Evolutionary conservation across 1,140 invertebrate species (phyloP).

Genomic region (Platorchestia sp.): DNA sequence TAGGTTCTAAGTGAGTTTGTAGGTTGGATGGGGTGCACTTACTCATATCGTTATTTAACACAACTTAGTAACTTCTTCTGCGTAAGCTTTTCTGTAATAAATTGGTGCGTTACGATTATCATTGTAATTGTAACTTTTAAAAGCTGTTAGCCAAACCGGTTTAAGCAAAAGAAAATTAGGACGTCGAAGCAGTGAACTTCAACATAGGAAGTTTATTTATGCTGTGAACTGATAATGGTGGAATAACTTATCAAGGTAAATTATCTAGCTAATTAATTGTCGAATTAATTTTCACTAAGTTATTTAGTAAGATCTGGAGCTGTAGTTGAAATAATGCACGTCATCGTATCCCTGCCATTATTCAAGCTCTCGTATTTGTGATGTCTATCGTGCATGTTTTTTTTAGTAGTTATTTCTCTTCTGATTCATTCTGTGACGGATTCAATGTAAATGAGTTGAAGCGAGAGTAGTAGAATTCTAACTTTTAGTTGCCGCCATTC

Average conservation of each 20-base stretch:
- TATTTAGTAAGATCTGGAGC: not conserved
- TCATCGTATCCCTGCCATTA: not conserved
- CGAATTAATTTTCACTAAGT: not conserved
- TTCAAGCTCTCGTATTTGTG: not conserved
- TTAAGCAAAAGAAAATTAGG: not conserved
- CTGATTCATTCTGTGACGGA: not conserved
- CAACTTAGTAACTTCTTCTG: not conserved
- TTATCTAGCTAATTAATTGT: not conserved
- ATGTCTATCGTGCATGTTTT: not conserved
- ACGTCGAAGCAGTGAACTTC: not conserved
- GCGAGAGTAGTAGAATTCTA: not conserved
- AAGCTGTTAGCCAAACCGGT: not conserved
- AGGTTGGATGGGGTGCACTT: not conserved
- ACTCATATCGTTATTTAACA: not conserved
- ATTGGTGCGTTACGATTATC: not conserved
- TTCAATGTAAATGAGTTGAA: not conserved
- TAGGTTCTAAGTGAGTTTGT: not conserved
- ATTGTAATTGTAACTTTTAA: not conserved
- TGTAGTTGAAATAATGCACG: not conserved
- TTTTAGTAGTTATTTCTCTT: not conserved
- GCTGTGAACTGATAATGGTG: not conserved
- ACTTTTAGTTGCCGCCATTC: not conserved
- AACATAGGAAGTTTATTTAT: not conserved
- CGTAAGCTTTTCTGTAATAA: not conserved
- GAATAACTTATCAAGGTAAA: not conserved